Percentiles rank a stretch among this genome's conserved stretches.
Conservation (phyloP, 2,888 invertebrate species). For the Xanthia icteritia region DNA sequence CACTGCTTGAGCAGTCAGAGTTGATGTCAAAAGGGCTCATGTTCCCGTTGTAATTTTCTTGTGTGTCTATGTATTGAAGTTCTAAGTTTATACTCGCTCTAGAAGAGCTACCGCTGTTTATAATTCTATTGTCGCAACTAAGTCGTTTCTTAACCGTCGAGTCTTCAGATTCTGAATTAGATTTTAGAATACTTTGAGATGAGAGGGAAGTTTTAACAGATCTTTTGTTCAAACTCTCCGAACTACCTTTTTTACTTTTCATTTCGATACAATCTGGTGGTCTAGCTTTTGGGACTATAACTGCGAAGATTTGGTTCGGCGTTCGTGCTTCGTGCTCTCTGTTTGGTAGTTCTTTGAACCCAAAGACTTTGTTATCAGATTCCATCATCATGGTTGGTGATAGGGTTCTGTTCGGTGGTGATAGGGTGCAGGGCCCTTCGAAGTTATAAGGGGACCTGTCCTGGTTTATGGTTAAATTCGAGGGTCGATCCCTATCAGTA, state of each 20-base stretch:
- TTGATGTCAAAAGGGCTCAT: conserved; percentile 81
- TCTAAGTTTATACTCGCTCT: conserved; percentile 85
- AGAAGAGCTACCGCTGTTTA: conserved; percentile 82
- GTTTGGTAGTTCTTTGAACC: conserved; percentile 84
- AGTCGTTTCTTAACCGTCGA: conserved; percentile 85
- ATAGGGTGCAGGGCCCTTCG: conserved; percentile 83
- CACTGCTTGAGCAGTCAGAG: conserved; percentile 87
- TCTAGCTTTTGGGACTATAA: conserved; percentile 87
- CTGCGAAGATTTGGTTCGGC: conserved; percentile 86
- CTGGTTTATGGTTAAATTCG: conserved; percentile 79
- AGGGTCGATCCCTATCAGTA: conserved; percentile 78
- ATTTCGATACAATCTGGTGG: conserved; percentile 74
- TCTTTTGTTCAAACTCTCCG: conserved; percentile 81
- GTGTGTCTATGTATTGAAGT: conserved; percentile 82
- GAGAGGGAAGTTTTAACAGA: conserved; percentile 81
- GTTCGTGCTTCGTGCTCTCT: conserved; percentile 73
- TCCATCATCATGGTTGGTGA: conserved; percentile 85
- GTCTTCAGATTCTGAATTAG: conserved; percentile 86
- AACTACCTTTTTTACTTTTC: conserved; percentile 78
- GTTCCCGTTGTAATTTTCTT: conserved; percentile 77
- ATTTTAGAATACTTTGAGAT: conserved; percentile 82
- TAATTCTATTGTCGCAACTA: conserved; percentile 87
- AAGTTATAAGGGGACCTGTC: conserved; percentile 77
- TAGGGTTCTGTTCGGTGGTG: conserved; percentile 87
- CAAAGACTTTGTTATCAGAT: conserved; percentile 85